phyloP scores from a whole-genome alignment of 2,113 vertebrate species.

The Hystrix brachyura region DNA sequence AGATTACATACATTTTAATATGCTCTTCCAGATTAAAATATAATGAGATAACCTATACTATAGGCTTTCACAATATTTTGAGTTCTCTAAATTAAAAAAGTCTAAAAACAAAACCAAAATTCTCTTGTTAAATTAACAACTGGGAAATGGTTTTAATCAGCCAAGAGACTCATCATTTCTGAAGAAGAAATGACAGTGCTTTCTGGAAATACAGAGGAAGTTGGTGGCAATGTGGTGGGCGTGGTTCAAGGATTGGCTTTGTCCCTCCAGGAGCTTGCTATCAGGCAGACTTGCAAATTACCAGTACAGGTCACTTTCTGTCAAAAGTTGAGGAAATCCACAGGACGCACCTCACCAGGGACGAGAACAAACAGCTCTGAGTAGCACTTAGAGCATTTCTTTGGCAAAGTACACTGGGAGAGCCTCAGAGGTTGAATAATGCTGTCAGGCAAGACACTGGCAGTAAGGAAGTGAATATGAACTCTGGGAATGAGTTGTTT shows the following conservation, averaged over 20 bases:
- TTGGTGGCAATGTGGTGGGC: background rate
- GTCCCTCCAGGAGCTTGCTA: background rate
- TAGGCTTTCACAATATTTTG: background rate
- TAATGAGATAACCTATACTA: background rate
- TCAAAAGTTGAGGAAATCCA: background rate
- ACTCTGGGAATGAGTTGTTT: background rate
- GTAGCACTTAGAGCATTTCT: background rate
- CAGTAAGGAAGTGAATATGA: background rate
- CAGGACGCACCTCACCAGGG: background rate
- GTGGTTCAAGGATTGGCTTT: background rate
- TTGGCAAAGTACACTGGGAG: background rate
- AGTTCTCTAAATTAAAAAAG: background rate
- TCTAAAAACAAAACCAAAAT: slow-evolving; percentile 7
- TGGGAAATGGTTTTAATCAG: background rate
- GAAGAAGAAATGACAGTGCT: slow-evolving; percentile 19
- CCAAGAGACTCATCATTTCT: background rate
- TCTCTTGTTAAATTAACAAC: background rate
- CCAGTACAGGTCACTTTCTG: background rate
- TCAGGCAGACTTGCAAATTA: background rate
- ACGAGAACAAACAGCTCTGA: background rate
- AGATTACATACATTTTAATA: background rate
- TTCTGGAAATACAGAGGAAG: slow-evolving; percentile 54
- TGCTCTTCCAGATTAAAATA: background rate
- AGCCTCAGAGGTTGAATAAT: background rate
- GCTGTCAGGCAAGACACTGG: background rate